Evolutionary conservation across 2,888 invertebrate species (phyloP).

Genomic region (Apamea crenata): DNA sequence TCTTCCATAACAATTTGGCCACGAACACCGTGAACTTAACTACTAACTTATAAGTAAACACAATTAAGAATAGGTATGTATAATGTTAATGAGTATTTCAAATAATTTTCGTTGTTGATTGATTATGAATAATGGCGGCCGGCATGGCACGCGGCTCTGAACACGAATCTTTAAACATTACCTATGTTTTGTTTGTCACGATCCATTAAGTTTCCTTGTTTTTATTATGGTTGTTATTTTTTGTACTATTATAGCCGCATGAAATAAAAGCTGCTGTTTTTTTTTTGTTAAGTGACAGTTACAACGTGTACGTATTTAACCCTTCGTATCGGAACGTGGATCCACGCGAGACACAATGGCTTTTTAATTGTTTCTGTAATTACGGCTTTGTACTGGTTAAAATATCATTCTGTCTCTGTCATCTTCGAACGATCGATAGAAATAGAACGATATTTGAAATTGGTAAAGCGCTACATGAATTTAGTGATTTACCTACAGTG

Average conservation of each 20-base stretch:
- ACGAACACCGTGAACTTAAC: slow-evolving; percentile 34
- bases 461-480: too few species aligned
- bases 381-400: not conserved
- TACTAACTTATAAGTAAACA: slow-evolving; percentile 38
- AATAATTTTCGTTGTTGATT: slow-evolving; percentile 58
- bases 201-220: slow-evolving; percentile 49
- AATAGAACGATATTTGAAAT: too few species aligned
- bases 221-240: slow-evolving; percentile 19
- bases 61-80: slow-evolving; percentile 50
- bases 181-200: slow-evolving; percentile 53
- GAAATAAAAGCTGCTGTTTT: not conserved
- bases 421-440: not conserved
- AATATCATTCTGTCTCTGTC: not conserved
- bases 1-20: slow-evolving; percentile 18
- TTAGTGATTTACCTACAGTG: too few species aligned
- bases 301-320: not conserved
- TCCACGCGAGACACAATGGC: not conserved
- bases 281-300: not conserved
- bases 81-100: slow-evolving; percentile 44
- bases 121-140: slow-evolving; percentile 62
- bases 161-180: slow-evolving; percentile 56
- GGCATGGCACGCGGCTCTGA: slow-evolving; percentile 32
- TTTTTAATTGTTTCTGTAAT: not conserved
- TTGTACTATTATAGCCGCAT: not conserved
- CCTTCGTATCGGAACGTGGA: not conserved